Evolutionary conservation across 2,888 invertebrate species (phyloP).

Genomic region (Orgyia antiqua): DNA sequence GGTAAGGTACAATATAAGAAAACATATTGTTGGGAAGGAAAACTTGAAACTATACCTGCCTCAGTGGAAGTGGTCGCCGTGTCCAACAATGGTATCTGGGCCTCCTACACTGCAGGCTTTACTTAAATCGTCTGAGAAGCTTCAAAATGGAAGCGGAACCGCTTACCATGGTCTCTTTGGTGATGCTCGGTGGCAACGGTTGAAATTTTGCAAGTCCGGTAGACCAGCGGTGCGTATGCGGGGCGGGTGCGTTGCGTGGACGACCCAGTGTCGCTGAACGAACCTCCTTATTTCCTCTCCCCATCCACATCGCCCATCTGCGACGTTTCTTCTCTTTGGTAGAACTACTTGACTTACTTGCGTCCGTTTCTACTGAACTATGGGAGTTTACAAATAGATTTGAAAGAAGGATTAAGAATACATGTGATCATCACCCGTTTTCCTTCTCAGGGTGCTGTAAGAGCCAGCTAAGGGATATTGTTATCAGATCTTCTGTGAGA

Average conservation of each 20-base stretch:
- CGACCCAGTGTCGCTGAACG: constrained; percentile 84
- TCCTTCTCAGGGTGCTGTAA: no score
- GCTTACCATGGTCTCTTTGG: constrained; percentile 87
- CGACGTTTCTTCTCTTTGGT: constrained; percentile 80
- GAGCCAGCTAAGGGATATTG: no score
- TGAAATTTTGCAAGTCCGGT: constrained; percentile 83
- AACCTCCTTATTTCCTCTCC: constrained; percentile 79
- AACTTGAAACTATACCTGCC: no score
- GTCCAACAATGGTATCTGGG: no score
- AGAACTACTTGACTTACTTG: constrained; percentile 39
- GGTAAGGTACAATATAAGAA: no score
- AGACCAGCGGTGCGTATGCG: constrained; percentile 82
- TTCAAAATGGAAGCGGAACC: no score
- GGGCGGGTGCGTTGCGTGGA: constrained; percentile 59
- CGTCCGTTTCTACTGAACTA: constrained; percentile 51
- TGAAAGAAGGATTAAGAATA: not conserved
- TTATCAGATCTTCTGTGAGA: no score
- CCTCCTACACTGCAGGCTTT: no score
- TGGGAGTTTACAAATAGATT: constrained; percentile 30
- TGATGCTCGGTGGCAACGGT: constrained; percentile 85
- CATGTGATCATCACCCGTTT: not conserved
- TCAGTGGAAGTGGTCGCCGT: no score
- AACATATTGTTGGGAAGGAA: no score
- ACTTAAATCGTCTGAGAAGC: no score
- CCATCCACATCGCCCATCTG: constrained; percentile 84